Conservation (phyloP, 2,888 invertebrate genomes). For the Pollenia griseotomentosa region DNA sequence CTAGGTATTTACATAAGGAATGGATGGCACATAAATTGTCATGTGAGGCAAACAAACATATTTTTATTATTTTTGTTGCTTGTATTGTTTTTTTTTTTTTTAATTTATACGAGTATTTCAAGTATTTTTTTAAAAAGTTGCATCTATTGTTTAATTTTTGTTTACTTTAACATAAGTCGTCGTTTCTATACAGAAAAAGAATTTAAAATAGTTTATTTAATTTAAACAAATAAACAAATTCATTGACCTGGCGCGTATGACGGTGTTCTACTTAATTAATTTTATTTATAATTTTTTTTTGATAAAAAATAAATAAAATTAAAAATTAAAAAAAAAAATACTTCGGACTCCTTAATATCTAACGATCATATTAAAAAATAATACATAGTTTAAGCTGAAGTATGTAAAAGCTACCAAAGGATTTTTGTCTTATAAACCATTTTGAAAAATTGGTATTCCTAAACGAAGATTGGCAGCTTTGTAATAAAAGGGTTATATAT, state of each 20-base stretch:
- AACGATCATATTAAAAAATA: neutral
- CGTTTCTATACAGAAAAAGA: neutral
- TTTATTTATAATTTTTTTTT: neutral
- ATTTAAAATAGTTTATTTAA: conserved; percentile 10
- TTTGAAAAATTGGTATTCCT: too few relatives aligned
- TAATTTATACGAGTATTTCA: neutral
- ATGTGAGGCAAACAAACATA: neutral
- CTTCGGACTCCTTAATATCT: conserved; percentile 3
- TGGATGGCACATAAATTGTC: conserved; percentile 5
- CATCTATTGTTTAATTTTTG: conserved; percentile 38
- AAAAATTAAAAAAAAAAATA: neutral
- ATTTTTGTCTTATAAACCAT: neutral
- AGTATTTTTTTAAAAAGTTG: conserved; percentile 6
- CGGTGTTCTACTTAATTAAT: neutral
- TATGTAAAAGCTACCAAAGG: neutral
- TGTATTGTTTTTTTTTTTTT: too few relatives aligned
- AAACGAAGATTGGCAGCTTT: too few relatives aligned
- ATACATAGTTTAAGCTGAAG: neutral
- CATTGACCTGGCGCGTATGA: conserved; percentile 50
- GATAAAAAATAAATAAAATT: neutral
- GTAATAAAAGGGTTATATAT: too few relatives aligned
- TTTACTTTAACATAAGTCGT: conserved; percentile 15
- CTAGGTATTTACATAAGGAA: neutral
- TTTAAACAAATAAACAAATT: conserved; percentile 45
- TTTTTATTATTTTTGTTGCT: too few relatives aligned